Evolutionary conservation across 1,140 invertebrate species (phyloP), one percentile per base, ranked within the genome.

Genomic region (Atopsyche davidsoni): DNA sequence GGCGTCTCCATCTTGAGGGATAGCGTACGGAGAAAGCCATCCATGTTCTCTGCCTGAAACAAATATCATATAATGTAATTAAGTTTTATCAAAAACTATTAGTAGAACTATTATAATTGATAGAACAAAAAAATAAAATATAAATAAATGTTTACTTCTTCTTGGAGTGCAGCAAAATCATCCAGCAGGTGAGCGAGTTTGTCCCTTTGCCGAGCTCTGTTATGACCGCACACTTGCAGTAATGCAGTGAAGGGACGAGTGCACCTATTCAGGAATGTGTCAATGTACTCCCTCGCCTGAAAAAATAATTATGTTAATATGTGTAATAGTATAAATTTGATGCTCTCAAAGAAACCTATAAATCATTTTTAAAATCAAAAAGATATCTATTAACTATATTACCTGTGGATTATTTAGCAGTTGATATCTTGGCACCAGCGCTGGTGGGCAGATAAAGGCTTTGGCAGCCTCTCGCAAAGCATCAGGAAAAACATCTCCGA

Each of bases 191-290:
- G 80, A 9, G 89, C 91, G 48, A 96, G 73, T 73, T 95, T 96
- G 65, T 97, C 94, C 44, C 94, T 75, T 68, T 97, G 94, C 22
- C 95, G 74, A 2, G 95, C 94, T 53, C 92, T 75, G 73, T 98
- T 98, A 64, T 96, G 92, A 2, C 95, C 94, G 63, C 86, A 92
- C 31, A 93, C 81, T 63, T 94, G 87, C n/a, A 98, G 75, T 18
- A 98, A 75, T 52, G 80, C 84, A 10, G 83, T 85, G 64, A 97
- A 92, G 6, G 93, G 86, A 16, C 85, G 79, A n/a, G 88, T 82
- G 46, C 92, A 95, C 53, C 89, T 87, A 11, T 77, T 78, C 35
- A 98, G 78, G 72, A 97, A 96, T 21, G 82, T 84, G 60, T 97
- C 92, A 1, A 96, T 79, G 66, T 86, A 91, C 49, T 92, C 87